Percentiles rank a stretch among this genome's conserved stretches.
phyloP scores from a whole-genome alignment of 2,888 invertebrate genomes.

The Acleris cristana region DNA sequence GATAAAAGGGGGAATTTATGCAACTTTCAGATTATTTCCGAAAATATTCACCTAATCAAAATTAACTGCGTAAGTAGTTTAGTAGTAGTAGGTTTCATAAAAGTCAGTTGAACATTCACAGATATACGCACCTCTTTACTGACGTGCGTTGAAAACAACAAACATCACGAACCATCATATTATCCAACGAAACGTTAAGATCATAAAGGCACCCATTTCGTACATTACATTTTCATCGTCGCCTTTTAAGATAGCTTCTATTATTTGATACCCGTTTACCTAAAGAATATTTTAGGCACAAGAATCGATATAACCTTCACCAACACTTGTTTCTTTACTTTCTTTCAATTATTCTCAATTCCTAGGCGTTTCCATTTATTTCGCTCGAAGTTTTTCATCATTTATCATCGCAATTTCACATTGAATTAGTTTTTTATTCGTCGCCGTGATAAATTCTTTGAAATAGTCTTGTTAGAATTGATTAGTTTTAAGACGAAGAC shows the following conservation, averaged over 20 bases:
- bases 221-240: too few species aligned
- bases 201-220: too few species aligned
- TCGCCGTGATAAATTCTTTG: not conserved
- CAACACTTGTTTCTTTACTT: not conserved
- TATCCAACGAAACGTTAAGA: too few species aligned
- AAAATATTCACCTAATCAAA: too few species aligned
- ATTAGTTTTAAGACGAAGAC: not conserved
- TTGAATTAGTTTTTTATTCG: slow-evolving; percentile 20
- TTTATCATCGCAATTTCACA: slow-evolving; percentile 21
- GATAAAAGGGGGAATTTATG: too few species aligned
- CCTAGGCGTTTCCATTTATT: slow-evolving; percentile 7
- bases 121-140: too few species aligned
- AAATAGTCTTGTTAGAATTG: not conserved
- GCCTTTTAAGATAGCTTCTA: not conserved
- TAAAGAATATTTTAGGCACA: not conserved
- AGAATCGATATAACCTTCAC: slow-evolving; percentile 5
- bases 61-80: too few species aligned
- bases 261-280: not conserved
- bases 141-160: too few species aligned
- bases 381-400: slow-evolving; percentile 13
- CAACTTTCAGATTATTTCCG: too few species aligned
- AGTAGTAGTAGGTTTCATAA: too few species aligned
- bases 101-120: too few species aligned
- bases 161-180: too few species aligned
- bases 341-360: slow-evolving; percentile 17